These are phyloP conservation scores for Anarrhichthys ocellatus DNA, from an alignment of 2,113 vertebrate genomes.

Conservation along the genomic window DNA sequence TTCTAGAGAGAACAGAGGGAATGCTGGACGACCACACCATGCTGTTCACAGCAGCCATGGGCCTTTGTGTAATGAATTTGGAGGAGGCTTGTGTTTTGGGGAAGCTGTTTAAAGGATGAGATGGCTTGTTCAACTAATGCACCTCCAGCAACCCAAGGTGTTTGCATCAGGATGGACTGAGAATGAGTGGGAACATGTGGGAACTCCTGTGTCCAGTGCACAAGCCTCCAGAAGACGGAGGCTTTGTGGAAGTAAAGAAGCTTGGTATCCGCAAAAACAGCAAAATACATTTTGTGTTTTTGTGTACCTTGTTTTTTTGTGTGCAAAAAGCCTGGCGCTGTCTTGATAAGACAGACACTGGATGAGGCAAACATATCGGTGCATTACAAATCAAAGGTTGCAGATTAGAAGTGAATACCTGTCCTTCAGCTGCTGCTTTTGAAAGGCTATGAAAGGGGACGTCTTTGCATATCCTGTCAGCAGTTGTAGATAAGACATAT, in stretches of 20 bases:
- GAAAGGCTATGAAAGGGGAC: background rate
- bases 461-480: conserved; percentile 13
- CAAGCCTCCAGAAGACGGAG: background rate
- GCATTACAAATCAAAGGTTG: background rate
- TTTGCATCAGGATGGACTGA: background rate
- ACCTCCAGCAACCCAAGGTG: background rate
- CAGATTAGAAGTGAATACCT: conserved; percentile 17
- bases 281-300: background rate
- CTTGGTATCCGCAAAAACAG: background rate
- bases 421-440: conserved; percentile 30
- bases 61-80: background rate
- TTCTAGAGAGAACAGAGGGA: background rate
- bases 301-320: background rate
- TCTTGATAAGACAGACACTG: background rate
- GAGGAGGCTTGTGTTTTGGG: background rate
- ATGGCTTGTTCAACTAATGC: background rate
- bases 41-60: background rate
- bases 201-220: background rate
- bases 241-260: background rate
- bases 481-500: conserved; percentile 20
- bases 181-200: background rate
- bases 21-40: background rate
- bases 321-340: background rate
- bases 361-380: conserved; percentile 4
- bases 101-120: background rate